Evolutionary conservation across 2,888 invertebrate species (phyloP).

Genomic region (Ferdinandea cuprea): DNA sequence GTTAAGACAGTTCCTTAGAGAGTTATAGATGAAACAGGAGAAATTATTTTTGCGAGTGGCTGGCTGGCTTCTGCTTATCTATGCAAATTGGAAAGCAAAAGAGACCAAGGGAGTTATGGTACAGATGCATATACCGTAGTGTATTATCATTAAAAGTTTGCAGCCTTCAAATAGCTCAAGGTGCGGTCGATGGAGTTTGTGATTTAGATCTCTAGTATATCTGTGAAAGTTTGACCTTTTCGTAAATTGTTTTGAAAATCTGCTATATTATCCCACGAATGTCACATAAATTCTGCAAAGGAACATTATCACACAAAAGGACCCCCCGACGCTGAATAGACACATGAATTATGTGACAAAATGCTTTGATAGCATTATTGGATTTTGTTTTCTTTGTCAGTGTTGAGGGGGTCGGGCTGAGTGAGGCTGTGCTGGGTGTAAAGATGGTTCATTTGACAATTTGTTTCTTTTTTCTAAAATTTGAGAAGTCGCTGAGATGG

Average conservation of each 20-base stretch:
- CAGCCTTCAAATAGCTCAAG: slow-evolving; percentile 15
- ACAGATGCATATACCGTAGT: slow-evolving; percentile 18
- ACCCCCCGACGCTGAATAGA: not conserved
- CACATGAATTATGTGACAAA: slow-evolving; percentile 34
- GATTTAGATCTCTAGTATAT: not conserved
- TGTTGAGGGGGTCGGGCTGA: not conserved
- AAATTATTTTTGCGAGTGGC: slow-evolving; percentile 32
- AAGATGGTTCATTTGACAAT: not conserved
- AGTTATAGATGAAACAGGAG: slow-evolving; percentile 24
- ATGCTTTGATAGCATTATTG: slow-evolving; percentile 17
- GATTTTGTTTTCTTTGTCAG: slow-evolving; percentile 16
- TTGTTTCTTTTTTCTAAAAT: not conserved
- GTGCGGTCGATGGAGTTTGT: slow-evolving; percentile 12
- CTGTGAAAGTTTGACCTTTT: slow-evolving; percentile 20
- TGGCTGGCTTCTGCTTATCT: slow-evolving; percentile 61
- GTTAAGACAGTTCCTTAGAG: slow-evolving; percentile 28
- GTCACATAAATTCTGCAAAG: slow-evolving; percentile 31
- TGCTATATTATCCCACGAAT: slow-evolving; percentile 16
- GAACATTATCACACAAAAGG: slow-evolving; percentile 5
- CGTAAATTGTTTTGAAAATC: slow-evolving; percentile 30
- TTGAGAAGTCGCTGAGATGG: not conserved
- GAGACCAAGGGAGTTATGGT: slow-evolving; percentile 3
- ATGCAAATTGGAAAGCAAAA: slow-evolving; percentile 55
- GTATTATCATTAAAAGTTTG: slow-evolving; percentile 28
- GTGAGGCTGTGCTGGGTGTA: not conserved